Conservation (phyloP, 2,113 vertebrate species). For the Paracanthobrama guichenoti region DNA sequence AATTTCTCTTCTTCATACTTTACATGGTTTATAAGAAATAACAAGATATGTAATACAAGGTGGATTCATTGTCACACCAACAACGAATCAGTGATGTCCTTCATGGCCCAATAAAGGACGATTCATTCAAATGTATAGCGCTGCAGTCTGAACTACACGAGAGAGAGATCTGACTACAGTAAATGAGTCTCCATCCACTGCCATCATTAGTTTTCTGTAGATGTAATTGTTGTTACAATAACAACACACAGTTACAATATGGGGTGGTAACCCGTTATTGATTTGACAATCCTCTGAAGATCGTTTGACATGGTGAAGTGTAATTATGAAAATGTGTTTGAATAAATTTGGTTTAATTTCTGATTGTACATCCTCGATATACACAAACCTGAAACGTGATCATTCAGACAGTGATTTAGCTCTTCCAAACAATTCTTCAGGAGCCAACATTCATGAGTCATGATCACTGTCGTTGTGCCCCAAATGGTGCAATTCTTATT, state of each 20-base stretch:
- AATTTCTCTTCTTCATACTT: background rate
- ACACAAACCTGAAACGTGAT: background rate
- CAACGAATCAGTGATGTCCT: background rate
- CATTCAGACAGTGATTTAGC: background rate
- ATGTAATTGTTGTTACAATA: no score
- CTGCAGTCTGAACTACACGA: conserved; percentile 2
- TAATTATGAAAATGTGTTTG: background rate
- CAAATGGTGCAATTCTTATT: conserved; percentile 9
- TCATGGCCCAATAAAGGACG: background rate
- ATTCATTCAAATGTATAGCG: conserved; percentile 3
- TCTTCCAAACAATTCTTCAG: background rate
- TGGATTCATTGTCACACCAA: conserved; percentile 2
- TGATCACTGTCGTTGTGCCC: background rate
- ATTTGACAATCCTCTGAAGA: background rate
- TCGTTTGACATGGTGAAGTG: no score
- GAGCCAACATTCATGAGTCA: background rate
- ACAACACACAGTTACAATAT: background rate
- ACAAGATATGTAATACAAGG: conserved; percentile 15
- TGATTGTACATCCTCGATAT: background rate
- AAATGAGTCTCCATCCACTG: background rate
- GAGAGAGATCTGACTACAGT: background rate
- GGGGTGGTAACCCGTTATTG: background rate
- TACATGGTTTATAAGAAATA: background rate
- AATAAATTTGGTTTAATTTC: background rate
- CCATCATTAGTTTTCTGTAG: background rate